Percentiles rank a stretch among this genome's conserved stretches.
These are phyloP conservation scores for Palloptera scutellata DNA, from an alignment of 2,888 invertebrate genomes.

Conservation along the genomic window DNA sequence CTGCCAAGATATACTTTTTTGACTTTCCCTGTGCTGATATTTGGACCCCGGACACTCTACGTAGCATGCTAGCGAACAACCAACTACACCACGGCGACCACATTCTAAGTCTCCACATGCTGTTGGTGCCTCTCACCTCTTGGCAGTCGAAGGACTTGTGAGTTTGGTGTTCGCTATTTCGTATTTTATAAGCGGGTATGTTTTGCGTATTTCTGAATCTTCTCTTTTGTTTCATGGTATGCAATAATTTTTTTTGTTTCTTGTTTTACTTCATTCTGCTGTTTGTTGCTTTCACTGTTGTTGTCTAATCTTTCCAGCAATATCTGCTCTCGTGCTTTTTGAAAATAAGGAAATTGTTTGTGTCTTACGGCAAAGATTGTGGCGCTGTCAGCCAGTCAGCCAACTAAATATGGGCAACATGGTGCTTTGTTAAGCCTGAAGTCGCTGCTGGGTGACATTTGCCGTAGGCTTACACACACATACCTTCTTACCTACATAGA, in stretches of 20 bases:
- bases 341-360: neutral
- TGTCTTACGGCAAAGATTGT: neutral
- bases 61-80: too few species aligned
- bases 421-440: conserved; percentile 8
- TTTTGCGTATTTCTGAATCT: conserved; percentile 28
- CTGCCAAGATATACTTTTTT: too few species aligned
- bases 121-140: too few species aligned
- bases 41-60: too few species aligned
- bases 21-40: too few species aligned
- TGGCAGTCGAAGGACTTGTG: too few species aligned
- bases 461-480: conserved; percentile 23
- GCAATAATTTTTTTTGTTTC: conserved; percentile 4
- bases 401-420: conserved; percentile 11
- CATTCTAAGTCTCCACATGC: neutral
- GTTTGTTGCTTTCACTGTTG: conserved; percentile 32
- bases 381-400: conserved; percentile 1
- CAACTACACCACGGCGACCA: neutral
- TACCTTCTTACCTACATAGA: neutral
- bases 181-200: neutral
- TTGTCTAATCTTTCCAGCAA: conserved; percentile 56
- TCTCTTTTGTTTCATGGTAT: conserved; percentile 40
- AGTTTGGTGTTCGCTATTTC: too few species aligned
- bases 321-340: conserved; percentile 39
- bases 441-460: conserved; percentile 24
- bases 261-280: conserved; percentile 30